phyloP scores from a whole-genome alignment of 2,888 invertebrate genomes.

The Lomographa bimaculata region DNA sequence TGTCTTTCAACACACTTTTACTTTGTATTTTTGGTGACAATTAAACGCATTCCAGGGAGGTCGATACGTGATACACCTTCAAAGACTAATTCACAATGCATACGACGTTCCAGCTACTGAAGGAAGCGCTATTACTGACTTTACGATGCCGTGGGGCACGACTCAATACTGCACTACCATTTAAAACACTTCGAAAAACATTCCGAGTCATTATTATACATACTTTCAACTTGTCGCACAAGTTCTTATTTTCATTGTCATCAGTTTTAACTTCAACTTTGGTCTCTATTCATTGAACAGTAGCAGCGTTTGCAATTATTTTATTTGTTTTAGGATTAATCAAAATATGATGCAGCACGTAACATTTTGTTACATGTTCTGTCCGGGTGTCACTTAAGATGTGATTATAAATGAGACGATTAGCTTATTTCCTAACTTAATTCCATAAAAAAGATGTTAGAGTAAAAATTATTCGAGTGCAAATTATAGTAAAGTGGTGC shows the following conservation, averaged over 20 bases:
- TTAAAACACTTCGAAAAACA: constrained; percentile 42
- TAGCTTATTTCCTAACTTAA: no score
- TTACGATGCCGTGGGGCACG: constrained; percentile 40
- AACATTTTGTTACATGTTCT: no score
- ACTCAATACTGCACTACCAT: constrained; percentile 51
- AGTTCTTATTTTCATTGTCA: constrained; percentile 16
- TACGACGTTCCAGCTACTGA: constrained; percentile 35
- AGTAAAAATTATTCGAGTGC: no score
- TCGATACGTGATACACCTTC: constrained; percentile 60
- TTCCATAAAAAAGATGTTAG: no score
- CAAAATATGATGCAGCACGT: no score
- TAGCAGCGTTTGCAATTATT: constrained; percentile 1
- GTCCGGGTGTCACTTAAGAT: no score
- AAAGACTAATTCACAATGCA: constrained; percentile 43
- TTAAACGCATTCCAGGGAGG: constrained; percentile 36
- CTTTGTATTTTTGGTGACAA: constrained; percentile 44
- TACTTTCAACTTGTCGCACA: constrained; percentile 14
- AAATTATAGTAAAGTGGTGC: no score
- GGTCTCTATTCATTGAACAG: constrained; percentile 7
- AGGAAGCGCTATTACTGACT: constrained; percentile 50
- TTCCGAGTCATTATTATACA: constrained; percentile 30
- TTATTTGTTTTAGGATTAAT: neutral
- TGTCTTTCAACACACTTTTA: constrained; percentile 40
- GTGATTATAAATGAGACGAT: no score
- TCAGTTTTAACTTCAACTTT: constrained; percentile 13